phyloP scores from a whole-genome alignment of 2,113 vertebrate species.

The Lynx canadensis region DNA sequence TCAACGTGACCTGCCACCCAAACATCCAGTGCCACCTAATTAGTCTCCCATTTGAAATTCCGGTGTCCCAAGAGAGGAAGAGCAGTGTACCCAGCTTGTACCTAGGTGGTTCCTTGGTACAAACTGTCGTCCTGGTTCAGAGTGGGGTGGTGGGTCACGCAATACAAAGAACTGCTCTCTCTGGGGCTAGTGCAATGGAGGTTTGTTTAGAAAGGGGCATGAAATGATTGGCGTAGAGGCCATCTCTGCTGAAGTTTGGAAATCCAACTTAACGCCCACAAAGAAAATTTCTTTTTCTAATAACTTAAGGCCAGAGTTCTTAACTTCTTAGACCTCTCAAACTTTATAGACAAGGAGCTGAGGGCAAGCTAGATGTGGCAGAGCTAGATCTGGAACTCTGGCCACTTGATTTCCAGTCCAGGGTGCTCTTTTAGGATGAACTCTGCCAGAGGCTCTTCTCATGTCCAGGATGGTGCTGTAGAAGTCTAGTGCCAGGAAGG shows the following conservation, averaged over 20 bases:
- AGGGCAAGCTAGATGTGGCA: neutral
- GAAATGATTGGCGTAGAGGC: neutral
- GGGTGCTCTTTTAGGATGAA: neutral
- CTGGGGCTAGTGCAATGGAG: neutral
- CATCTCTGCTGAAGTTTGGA: neutral
- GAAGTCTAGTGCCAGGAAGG: neutral
- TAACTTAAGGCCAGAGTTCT: neutral
- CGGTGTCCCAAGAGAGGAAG: neutral
- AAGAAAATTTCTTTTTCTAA: neutral
- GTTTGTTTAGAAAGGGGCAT: neutral
- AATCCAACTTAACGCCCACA: neutral
- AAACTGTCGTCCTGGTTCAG: neutral
- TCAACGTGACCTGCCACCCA: neutral
- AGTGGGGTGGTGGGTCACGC: neutral
- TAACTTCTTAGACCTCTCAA: neutral
- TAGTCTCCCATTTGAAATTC: neutral
- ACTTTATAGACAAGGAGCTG: neutral
- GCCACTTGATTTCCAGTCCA: neutral
- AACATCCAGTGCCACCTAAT: neutral
- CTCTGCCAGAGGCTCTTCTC: neutral
- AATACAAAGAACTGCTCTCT: neutral
- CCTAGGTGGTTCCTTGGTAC: neutral
- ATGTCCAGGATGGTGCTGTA: neutral
- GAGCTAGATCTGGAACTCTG: neutral
- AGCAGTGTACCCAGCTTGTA: neutral